These are phyloP conservation scores for Conus ventricosus DNA, from an alignment of 1,140 invertebrate species.

Conservation along the genomic window DNA sequence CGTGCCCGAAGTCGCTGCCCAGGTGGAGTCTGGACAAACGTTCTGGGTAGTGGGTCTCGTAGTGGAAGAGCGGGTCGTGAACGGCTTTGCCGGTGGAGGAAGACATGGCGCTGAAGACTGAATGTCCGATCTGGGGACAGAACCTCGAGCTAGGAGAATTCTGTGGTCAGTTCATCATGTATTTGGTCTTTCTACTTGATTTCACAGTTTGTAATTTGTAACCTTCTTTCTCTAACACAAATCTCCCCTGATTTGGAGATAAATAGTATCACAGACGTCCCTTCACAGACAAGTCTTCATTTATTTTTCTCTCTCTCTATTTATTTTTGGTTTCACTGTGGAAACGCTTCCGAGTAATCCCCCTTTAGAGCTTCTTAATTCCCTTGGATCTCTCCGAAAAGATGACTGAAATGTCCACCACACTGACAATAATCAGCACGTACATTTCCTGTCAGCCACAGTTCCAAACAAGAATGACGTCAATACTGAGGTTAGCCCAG, in stretches of 20 bases:
- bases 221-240: not conserved
- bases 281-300: too few relatives aligned
- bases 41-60: slow-evolving; percentile 85
- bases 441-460: too few relatives aligned
- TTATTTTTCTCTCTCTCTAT: too few relatives aligned
- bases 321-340: too few relatives aligned
- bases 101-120: not conserved
- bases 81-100: slow-evolving; percentile 48
- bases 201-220: not conserved
- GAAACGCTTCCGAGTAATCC: too few relatives aligned
- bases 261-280: too few relatives aligned
- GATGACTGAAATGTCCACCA: too few relatives aligned
- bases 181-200: not conserved
- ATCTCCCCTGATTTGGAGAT: not conserved
- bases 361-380: too few relatives aligned
- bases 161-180: not conserved
- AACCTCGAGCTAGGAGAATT: not conserved
- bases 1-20: slow-evolving; percentile 57
- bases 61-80: slow-evolving; percentile 74
- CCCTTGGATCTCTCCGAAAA: too few relatives aligned
- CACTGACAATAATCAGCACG: too few relatives aligned
- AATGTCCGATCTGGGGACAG: not conserved
- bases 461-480: too few relatives aligned
- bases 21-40: slow-evolving; percentile 80
- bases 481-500: too few relatives aligned